phyloP scores from a whole-genome alignment of 2,113 vertebrate genomes.

The Nothobranchius kuhntae region DNA sequence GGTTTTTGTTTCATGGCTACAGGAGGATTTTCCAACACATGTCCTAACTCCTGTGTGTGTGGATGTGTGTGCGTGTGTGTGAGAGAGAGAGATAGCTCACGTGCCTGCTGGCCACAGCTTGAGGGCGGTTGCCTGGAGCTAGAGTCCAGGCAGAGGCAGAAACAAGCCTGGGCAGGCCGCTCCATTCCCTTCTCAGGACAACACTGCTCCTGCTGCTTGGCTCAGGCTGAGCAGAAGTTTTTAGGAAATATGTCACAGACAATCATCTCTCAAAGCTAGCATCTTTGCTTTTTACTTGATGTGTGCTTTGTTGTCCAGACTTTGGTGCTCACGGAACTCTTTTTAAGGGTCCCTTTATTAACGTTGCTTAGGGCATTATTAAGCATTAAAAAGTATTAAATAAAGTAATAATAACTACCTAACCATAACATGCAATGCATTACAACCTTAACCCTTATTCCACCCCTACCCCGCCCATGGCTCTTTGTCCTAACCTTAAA shows the following conservation, averaged over 20 bases:
- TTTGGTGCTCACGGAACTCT: no score
- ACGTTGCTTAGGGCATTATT: no score
- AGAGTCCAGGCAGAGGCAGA: slow-evolving; percentile 37
- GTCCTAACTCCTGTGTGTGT: neutral
- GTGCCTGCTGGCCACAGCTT: slow-evolving; percentile 24
- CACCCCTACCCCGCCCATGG: no score
- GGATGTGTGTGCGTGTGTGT: slow-evolving; percentile 7
- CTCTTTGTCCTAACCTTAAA: no score
- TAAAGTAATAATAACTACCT: no score
- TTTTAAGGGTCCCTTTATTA: no score
- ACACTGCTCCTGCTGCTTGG: slow-evolving; percentile 41
- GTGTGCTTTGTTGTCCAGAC: no score
- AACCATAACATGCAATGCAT: no score
- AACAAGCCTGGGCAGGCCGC: slow-evolving; percentile 61
- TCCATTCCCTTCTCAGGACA: slow-evolving; percentile 43
- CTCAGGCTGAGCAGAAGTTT: slow-evolving; percentile 46
- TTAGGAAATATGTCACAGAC: slow-evolving; percentile 31
- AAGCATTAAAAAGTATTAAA: no score
- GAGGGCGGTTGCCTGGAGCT: slow-evolving; percentile 51
- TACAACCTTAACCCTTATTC: no score
- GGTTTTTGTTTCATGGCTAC: slow-evolving; percentile 10
- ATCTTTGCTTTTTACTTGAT: no score
- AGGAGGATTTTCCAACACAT: slow-evolving; percentile 26
- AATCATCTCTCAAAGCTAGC: neutral
- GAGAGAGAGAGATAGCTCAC: slow-evolving; percentile 3